Evolutionary conservation across 2,113 vertebrate genomes (phyloP).

Genomic region (Leptosomus discolor): DNA sequence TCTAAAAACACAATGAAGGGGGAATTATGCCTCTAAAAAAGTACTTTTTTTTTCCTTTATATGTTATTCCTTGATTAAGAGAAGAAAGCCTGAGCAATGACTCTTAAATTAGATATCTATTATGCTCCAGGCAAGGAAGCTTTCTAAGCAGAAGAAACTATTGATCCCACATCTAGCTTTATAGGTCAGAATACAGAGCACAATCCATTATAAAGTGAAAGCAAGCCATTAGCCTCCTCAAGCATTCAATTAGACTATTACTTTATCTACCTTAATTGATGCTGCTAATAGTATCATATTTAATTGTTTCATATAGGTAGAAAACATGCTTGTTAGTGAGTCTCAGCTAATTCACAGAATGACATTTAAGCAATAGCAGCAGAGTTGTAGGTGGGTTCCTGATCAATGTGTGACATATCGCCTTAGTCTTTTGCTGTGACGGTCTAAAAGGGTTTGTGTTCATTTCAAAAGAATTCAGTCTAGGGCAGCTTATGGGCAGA

Average conservation of each 20-base stretch:
- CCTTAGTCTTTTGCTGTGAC: not conserved
- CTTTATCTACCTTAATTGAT: slow-evolving; percentile 76
- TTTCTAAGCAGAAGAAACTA: slow-evolving; percentile 66
- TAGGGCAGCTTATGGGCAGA: not conserved
- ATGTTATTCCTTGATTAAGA: slow-evolving; percentile 52
- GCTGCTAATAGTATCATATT: slow-evolving; percentile 70
- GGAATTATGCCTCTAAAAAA: not conserved
- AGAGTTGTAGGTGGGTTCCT: not conserved
- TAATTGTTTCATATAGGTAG: slow-evolving; percentile 63
- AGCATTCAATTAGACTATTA: slow-evolving; percentile 74
- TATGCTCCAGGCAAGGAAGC: slow-evolving; percentile 57
- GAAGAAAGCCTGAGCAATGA: slow-evolving; percentile 49
- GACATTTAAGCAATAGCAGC: not conserved
- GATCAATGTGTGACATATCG: not conserved
- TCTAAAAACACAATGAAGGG: not conserved
- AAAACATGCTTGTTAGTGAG: slow-evolving; percentile 58
- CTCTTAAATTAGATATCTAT: slow-evolving; percentile 60
- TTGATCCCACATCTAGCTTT: slow-evolving; percentile 67
- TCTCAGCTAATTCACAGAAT: slow-evolving; percentile 39
- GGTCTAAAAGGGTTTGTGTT: not conserved
- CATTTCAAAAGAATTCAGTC: not conserved
- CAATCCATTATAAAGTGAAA: slow-evolving; percentile 68
- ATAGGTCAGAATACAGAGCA: slow-evolving; percentile 45
- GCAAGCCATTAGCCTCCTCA: slow-evolving; percentile 65
- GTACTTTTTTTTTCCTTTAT: not conserved